Evolutionary conservation across 2,888 invertebrate genomes (phyloP).

Genomic region (Cantharis rufa): DNA sequence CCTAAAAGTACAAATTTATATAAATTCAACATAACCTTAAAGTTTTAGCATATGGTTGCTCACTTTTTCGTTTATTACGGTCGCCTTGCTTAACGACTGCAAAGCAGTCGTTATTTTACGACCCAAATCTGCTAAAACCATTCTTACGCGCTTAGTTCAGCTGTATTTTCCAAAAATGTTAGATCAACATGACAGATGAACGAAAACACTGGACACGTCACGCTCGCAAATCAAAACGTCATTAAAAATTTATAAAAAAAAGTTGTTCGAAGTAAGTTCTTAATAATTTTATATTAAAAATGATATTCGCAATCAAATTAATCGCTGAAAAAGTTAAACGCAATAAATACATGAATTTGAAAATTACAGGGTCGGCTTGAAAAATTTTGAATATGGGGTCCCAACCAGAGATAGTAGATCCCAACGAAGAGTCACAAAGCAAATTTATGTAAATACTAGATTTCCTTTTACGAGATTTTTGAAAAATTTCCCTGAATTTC

Average conservation of each 20-base stretch:
- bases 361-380: no score
- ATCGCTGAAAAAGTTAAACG: no score
- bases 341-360: no score
- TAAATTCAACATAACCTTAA: neutral
- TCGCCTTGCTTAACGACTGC: slow-evolving; percentile 96
- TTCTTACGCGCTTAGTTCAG: slow-evolving; percentile 58
- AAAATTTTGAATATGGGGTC: no score
- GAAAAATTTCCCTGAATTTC: no score
- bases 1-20: slow-evolving; percentile 61
- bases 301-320: no score
- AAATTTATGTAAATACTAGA: no score
- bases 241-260: neutral
- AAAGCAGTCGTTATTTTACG: slow-evolving; percentile 98
- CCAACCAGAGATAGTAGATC: no score
- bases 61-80: slow-evolving; percentile 97
- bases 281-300: no score
- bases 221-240: neutral
- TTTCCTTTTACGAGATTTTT: no score
- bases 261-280: no score
- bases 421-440: no score
- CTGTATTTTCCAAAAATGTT: neutral
- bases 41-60: neutral
- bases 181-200: neutral
- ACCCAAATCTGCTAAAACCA: slow-evolving; percentile 99
- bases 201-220: neutral